Evolutionary conservation across 2,797 vertebrate species (phyloP).

Genomic region (Danio choprae): DNA sequence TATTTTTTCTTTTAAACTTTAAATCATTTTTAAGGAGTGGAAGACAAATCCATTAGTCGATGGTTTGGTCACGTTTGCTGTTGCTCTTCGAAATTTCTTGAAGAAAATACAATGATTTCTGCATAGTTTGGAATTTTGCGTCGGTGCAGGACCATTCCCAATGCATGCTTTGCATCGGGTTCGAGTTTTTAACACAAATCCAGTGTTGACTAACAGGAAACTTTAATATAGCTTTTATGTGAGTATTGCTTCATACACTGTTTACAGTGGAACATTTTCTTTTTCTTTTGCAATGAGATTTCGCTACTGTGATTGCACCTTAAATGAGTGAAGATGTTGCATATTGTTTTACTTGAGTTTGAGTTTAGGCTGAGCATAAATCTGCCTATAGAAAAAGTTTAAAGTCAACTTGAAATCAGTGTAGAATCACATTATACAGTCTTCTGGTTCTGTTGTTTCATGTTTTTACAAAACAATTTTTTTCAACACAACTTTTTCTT

Average conservation of each 20-base stretch:
- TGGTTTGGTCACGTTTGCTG: slow-evolving; percentile 2
- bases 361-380: slow-evolving; percentile 1
- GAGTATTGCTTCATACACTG: not conserved
- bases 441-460: not conserved
- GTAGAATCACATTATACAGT: not conserved
- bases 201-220: not conserved
- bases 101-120: not conserved
- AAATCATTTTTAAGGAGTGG: slow-evolving; percentile 15
- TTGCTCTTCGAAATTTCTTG: not conserved
- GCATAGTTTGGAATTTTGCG: not conserved
- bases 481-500: not conserved
- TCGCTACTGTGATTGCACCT: not conserved
- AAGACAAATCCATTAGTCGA: not conserved
- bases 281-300: not conserved
- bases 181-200: not conserved
- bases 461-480: not conserved
- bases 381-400: not conserved
- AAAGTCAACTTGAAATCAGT: slow-evolving; percentile 3
- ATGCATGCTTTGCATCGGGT: not conserved
- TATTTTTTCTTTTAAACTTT: slow-evolving; percentile 44
- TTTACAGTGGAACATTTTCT: not conserved
- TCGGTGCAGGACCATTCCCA: not conserved
- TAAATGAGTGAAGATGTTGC: slow-evolving; percentile 13
- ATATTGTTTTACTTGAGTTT: not conserved
- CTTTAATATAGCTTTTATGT: not conserved